Percentiles rank a stretch among this genome's conserved stretches.
Evolutionary conservation across 2,888 invertebrate genomes (phyloP).

Genomic region (Drosophila pseudotakahashii): DNA sequence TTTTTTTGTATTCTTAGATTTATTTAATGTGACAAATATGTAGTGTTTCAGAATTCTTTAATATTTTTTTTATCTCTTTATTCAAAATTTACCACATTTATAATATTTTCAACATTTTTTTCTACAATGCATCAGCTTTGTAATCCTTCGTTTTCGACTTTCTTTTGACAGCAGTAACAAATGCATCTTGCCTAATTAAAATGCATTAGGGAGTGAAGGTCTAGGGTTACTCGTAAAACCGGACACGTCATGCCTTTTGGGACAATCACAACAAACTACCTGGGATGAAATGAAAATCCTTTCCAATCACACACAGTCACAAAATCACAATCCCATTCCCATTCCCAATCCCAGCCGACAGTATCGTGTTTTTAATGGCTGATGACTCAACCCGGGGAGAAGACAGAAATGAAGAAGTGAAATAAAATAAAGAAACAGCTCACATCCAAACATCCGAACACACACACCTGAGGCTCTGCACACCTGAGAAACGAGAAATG

Average conservation of each 20-base stretch:
- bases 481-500: constrained; percentile 81
- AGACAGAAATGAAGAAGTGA: constrained; percentile 70
- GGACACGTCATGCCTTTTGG: constrained; percentile 48
- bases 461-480: constrained; percentile 48
- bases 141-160: neutral
- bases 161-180: constrained; percentile 19
- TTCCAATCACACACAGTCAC: constrained; percentile 58
- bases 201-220: constrained; percentile 55
- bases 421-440: constrained; percentile 69
- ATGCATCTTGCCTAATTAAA: constrained; percentile 71
- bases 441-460: constrained; percentile 47
- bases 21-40: no score
- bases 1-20: no score
- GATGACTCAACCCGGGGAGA: constrained; percentile 67
- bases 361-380: constrained; percentile 68
- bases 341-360: constrained; percentile 18
- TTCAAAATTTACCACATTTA: no score
- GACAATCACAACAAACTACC: constrained; percentile 50
- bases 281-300: constrained; percentile 66
- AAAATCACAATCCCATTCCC: neutral
- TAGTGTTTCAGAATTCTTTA: no score
- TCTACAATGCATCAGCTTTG: neutral
- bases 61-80: no score
- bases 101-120: no score
- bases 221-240: constrained; percentile 35